phyloP scores from a whole-genome alignment of 2,888 invertebrate species.

The Alloplasta piceator region DNA sequence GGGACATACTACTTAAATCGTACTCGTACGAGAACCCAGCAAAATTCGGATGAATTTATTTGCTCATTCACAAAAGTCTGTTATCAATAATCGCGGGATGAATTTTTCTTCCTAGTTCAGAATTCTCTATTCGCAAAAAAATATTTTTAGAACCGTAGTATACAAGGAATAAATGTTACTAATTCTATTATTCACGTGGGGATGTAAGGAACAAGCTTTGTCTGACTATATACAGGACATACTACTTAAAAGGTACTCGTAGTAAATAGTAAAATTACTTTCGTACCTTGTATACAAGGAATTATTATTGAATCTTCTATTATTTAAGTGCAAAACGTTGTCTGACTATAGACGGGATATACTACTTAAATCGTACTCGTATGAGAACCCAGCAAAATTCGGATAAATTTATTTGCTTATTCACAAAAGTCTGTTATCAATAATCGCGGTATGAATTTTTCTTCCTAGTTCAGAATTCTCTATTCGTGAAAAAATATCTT shows the following conservation, averaged over 20 bases:
- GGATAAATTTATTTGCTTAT: slow-evolving; percentile 11
- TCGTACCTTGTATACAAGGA: no score
- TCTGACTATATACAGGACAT: not conserved
- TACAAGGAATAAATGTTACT: no score
- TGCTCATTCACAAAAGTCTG: slow-evolving; percentile 4
- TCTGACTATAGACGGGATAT: slow-evolving; percentile 17
- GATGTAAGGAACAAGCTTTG: not conserved
- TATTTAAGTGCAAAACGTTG: not conserved
- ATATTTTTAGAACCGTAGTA: no score
- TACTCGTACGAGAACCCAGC: not conserved
- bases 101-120: not conserved
- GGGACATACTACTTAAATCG: slow-evolving; percentile 29
- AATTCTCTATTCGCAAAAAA: not conserved
- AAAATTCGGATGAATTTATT: slow-evolving; percentile 6
- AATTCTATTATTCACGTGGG: not conserved
- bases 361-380: slow-evolving; percentile 32
- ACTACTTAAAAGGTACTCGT: not conserved
- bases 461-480: not conserved
- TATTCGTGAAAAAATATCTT: no score
- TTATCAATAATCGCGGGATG: slow-evolving; percentile 20
- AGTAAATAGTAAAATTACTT: not conserved
- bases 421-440: slow-evolving; percentile 13
- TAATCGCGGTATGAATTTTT: slow-evolving; percentile 19
- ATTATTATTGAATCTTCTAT: no score
- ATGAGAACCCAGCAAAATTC: not conserved